Conservation (phyloP, 1,140 invertebrate species). For the Pseudobourletiella spinata region DNA sequence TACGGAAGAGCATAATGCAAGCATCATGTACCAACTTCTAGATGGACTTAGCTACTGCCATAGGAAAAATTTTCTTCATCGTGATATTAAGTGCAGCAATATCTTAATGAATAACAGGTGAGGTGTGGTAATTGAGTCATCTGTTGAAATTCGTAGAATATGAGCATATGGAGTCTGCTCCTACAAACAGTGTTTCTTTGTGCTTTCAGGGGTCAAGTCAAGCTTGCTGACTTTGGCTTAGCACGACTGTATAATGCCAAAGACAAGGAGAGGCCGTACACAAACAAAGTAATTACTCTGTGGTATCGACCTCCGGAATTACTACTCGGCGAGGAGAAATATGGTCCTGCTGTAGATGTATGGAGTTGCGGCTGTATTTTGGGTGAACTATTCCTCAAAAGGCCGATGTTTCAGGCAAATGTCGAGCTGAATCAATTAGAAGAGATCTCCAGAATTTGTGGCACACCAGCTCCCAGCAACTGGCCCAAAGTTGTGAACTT, state of each 20-base stretch:
- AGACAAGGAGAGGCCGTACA: slow-evolving; percentile 90
- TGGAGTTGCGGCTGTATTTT: slow-evolving; percentile 99
- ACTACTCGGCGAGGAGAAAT: slow-evolving; percentile 91
- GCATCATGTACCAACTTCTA: slow-evolving; percentile 94
- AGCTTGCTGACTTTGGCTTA: slow-evolving; percentile 96
- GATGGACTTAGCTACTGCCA: slow-evolving; percentile 97
- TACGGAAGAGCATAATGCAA: slow-evolving; percentile 87
- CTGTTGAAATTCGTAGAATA: too few relatives aligned
- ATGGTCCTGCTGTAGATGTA: slow-evolving; percentile 95
- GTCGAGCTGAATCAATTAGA: slow-evolving; percentile 90
- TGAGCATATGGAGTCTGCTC: too few relatives aligned
- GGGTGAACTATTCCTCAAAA: slow-evolving; percentile 91
- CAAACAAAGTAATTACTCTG: slow-evolving; percentile 96
- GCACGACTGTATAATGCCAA: slow-evolving; percentile 94
- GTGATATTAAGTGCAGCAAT: slow-evolving; percentile 99
- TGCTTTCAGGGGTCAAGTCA: slow-evolving; percentile 92
- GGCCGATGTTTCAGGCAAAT: slow-evolving; percentile 91
- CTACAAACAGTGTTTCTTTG: too few relatives aligned
- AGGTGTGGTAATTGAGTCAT: too few relatives aligned
- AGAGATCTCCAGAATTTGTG: slow-evolving; percentile 87
- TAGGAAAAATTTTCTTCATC: slow-evolving; percentile 93
- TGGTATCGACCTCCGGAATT: slow-evolving; percentile 98
- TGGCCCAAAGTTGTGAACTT: slow-evolving; percentile 96
- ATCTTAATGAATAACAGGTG: slow-evolving; percentile 99
- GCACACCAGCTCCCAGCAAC: slow-evolving; percentile 86